These are phyloP conservation scores for Heliocidaris erythrogramma DNA, from an alignment of 35 echinoderm and acorn worm species.

Conservation along the genomic window DNA sequence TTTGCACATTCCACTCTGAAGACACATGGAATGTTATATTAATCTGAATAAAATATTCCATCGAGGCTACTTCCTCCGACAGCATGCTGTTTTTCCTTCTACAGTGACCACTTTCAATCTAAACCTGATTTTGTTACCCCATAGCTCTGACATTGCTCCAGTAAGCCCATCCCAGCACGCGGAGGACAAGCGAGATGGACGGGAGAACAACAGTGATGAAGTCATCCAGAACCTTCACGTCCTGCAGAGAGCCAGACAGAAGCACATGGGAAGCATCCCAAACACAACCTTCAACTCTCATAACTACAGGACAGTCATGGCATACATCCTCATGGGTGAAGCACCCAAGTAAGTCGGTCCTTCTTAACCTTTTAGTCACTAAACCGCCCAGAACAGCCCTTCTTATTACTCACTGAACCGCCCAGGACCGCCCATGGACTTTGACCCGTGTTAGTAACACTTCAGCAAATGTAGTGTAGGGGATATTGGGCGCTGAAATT, in stretches of 20 bases:
- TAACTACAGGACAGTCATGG: slow-evolving; percentile 82
- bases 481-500: no score
- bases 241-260: slow-evolving; percentile 65
- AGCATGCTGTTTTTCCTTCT: no score
- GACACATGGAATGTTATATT: no score
- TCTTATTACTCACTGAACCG: no score
- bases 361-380: background rate
- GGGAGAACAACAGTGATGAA: slow-evolving; percentile 6
- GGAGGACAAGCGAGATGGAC: background rate
- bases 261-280: slow-evolving; percentile 77
- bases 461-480: no score
- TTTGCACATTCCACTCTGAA: no score
- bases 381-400: no score
- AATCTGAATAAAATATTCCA: no score
- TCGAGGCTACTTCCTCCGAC: no score
- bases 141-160: slow-evolving; percentile 33
- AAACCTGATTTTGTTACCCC: background rate
- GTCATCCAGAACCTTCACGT: slow-evolving; percentile 63
- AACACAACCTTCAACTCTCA: slow-evolving; percentile 75
- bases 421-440: no score
- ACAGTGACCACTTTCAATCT: no score
- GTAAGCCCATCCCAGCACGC: slow-evolving; percentile 36
- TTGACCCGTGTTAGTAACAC: no score
- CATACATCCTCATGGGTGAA: slow-evolving; percentile 84
- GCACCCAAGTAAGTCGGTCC: slow-evolving; percentile 55